Conservation (phyloP, 2,113 vertebrate species). For the Condylura cristata region DNA sequence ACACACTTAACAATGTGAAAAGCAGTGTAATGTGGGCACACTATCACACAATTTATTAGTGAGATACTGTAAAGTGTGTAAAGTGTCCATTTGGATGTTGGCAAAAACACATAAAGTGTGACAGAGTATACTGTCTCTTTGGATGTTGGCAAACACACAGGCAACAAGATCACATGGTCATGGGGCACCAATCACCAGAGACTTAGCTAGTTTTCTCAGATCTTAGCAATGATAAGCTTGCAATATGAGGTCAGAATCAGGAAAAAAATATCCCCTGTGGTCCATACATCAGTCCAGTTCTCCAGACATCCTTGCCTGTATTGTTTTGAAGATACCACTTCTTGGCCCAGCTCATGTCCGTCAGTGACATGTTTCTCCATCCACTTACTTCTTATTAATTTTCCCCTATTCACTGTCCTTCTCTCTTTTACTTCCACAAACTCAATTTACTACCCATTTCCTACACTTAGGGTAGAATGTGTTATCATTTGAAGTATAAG, state of each 20-base stretch:
- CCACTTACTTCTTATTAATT: constrained; percentile 42
- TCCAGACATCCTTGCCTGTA: background rate
- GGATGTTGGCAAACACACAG: background rate
- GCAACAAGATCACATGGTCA: background rate
- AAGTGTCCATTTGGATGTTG: background rate
- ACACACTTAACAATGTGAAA: background rate
- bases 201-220: background rate
- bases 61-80: background rate
- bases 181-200: background rate
- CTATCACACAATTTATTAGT: background rate
- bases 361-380: background rate
- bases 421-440: background rate
- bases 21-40: background rate
- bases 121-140: background rate
- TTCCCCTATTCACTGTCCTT: background rate
- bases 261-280: background rate
- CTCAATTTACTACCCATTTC: background rate
- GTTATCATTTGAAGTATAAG: constrained; percentile 17
- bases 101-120: background rate
- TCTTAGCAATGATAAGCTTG: background rate
- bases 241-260: background rate
- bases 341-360: background rate
- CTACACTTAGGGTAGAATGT: background rate
- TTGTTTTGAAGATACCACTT: background rate
- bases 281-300: background rate